Evolutionary conservation across 2,797 vertebrate genomes (phyloP).

Genomic region (Clarias fuscus): DNA sequence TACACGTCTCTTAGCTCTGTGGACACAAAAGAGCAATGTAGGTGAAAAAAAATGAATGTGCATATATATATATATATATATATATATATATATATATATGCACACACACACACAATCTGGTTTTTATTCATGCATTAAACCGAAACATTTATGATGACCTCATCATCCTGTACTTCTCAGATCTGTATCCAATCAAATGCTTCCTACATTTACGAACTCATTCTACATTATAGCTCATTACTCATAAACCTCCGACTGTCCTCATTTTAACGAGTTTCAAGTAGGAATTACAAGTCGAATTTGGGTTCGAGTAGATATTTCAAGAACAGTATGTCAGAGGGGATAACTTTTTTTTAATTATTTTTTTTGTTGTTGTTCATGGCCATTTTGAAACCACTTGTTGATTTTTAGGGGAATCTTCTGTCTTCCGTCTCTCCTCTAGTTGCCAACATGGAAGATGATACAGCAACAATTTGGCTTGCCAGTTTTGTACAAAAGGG

Average conservation of each 20-base stretch:
- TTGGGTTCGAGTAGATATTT: no score
- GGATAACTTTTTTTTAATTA: no score
- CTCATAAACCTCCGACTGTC: neutral
- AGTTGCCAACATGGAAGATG: neutral
- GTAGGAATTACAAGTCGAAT: no score
- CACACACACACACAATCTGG: neutral
- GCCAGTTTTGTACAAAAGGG: neutral
- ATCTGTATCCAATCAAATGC: neutral
- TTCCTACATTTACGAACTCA: neutral
- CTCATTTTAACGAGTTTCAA: no score
- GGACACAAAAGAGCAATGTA: neutral
- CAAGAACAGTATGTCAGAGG: no score
- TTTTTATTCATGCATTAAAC: neutral
- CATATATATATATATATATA: neutral
- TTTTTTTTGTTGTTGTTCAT: no score
- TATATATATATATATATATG: neutral
- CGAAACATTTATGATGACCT: neutral
- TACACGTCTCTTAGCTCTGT: neutral
- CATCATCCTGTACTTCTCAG: neutral
- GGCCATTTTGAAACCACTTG: neutral
- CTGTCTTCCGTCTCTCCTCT: no score
- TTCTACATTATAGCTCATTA: neutral
- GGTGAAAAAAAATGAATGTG: no score
- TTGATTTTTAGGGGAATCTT: neutral
- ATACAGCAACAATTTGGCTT: neutral